A percentile compares a stretch with the other conserved stretches of the same genome.
Evolutionary conservation across 2,888 invertebrate species (phyloP).

Genomic region (Synanthedon andrenaeformis): DNA sequence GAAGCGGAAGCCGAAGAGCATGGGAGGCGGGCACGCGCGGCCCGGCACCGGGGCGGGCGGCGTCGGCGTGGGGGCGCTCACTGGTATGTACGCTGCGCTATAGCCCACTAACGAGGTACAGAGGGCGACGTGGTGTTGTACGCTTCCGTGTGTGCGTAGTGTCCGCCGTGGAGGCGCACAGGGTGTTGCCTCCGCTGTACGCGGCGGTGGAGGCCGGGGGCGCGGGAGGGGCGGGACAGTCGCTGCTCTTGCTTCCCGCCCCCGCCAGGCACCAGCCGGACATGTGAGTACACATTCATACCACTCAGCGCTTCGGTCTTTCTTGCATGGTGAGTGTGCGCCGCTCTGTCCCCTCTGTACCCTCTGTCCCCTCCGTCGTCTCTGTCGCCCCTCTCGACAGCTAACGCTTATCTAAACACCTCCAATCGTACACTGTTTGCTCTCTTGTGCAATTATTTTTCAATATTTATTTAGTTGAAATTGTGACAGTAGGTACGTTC

Average conservation of each 20-base stretch:
- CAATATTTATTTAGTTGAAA: not conserved
- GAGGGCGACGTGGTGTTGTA: constrained; percentile 5
- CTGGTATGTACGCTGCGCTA: constrained; percentile 33
- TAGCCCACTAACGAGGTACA: not conserved
- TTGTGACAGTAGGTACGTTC: not conserved
- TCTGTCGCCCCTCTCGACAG: not conserved
- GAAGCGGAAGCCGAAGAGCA: constrained; percentile 89
- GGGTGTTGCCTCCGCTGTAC: constrained; percentile 63
- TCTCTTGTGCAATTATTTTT: not conserved
- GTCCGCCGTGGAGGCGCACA: constrained; percentile 57
- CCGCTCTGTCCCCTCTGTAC: not conserved
- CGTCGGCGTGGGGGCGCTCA: constrained; percentile 22
- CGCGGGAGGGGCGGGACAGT: constrained; percentile 18
- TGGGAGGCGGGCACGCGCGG: constrained; percentile 44
- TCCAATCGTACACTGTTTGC: not conserved
- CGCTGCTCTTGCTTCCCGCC: constrained; percentile 34
- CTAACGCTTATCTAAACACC: not conserved
- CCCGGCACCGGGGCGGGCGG: constrained; percentile 25
- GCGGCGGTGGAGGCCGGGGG: constrained; percentile 44
- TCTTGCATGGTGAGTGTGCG: not conserved
- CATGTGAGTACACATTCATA: constrained; percentile 36
- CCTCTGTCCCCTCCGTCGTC: not conserved
- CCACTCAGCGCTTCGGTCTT: not conserved
- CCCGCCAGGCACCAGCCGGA: constrained; percentile 31
- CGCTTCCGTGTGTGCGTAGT: constrained; percentile 16